Evolutionary conservation across 2,797 vertebrate species (phyloP).

Genomic region (Macropus fuliginosus): DNA sequence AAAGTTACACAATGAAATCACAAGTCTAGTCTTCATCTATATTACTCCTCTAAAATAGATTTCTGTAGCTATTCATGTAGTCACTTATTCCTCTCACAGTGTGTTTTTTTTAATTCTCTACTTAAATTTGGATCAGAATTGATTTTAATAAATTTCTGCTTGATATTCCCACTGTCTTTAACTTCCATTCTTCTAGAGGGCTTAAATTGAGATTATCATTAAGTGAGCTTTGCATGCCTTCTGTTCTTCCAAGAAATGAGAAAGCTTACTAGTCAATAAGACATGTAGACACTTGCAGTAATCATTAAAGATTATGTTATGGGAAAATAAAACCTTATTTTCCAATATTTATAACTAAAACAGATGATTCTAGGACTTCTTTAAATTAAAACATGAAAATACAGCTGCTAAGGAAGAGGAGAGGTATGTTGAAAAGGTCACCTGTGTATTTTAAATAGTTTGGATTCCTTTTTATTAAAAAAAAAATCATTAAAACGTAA

Average conservation of each 20-base stretch:
- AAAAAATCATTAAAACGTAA: background rate
- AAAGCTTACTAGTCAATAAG: conserved; percentile 29
- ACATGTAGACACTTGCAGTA: background rate
- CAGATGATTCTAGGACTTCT: conserved; percentile 41
- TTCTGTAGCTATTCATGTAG: background rate
- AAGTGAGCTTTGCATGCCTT: background rate
- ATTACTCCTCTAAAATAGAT: background rate
- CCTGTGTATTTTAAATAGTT: background rate
- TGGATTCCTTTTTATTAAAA: background rate
- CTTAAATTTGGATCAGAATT: background rate
- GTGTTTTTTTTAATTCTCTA: conserved; percentile 3
- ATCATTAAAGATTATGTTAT: conserved; percentile 23
- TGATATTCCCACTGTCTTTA: conserved; percentile 35
- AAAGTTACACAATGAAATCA: background rate
- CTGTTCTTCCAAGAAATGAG: conserved; percentile 24
- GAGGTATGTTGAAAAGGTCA: background rate
- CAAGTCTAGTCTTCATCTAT: background rate
- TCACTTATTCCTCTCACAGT: background rate
- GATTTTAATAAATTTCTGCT: conserved; percentile 20
- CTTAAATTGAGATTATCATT: background rate
- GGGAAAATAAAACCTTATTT: conserved; percentile 28
- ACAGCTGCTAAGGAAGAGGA: background rate
- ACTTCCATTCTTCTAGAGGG: conserved; percentile 5
- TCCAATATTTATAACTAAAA: conserved; percentile 44
- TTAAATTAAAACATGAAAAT: conserved; percentile 42